Evolutionary conservation across 1,140 invertebrate genomes (phyloP), one percentile per base, ranked within the genome.

Genomic region (Bombus polaris): DNA sequence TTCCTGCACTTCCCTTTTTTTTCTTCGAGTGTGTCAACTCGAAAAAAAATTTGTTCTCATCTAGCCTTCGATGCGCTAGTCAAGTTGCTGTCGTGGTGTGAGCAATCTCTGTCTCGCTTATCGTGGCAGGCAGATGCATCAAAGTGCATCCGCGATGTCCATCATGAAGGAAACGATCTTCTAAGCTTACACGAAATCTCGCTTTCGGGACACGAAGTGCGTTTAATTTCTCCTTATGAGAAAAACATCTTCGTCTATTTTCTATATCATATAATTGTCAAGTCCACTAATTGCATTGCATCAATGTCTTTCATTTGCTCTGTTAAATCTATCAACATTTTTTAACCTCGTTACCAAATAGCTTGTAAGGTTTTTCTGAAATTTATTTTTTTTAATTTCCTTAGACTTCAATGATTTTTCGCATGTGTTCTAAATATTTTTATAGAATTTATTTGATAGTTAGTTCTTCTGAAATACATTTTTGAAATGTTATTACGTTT

Each of bases 121-220:
- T 84, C 75, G 74, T 18, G 44, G 25, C 44, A 32, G 25, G 18
- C 86, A 84, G 86, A 87, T 87, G 86, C 75, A 73, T 66, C 82
- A n/a, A 59, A 83, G 81, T 78, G 85, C 81, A 72, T 83, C 32
- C 85, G 32, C 35, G 72, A 42, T 18, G 71, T 28, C 35, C 81
- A 78, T 72, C 47, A 73, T 18, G 73, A 44, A 77, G 81, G 44
- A 78, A 86, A 83, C 73, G 74, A 77, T 42, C 32, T 62, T 73
- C 42, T 47, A 10, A 65, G 72, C 28, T 87, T 78, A 87, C 85
- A 87, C 35, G 85, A 13, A 28, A 75, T 37, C 44, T 75, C 57
- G 39, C 84, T 86, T 86, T 76, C 18, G 37, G 13, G 22, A 10
- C 32, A 66, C 9, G 53, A 13, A 6, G 8, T 9, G 9, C 25